Evolutionary conservation across 2,797 vertebrate genomes (phyloP), one percentile per base, ranked within the genome.

Genomic region (Pantherophis alleghaniensis): DNA sequence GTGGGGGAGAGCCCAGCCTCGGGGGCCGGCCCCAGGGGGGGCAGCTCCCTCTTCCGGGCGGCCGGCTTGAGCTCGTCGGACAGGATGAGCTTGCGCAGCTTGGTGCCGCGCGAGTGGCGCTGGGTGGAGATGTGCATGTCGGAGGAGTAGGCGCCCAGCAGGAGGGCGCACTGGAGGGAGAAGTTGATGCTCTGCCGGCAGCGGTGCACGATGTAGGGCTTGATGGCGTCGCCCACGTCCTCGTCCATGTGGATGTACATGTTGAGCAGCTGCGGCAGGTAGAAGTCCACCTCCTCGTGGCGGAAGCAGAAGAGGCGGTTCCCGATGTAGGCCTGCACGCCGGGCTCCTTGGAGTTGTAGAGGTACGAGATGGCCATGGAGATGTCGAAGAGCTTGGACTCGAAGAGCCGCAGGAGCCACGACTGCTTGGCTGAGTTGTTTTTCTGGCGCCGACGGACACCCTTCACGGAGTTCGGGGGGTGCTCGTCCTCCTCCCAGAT

Each of bases 191-290:
- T 99, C 97, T 99, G 99, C 22, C 99, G 98, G 97, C 99, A 99
- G 42, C 99, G 99, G 96, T 99, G 98, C 6, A 99, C 99, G 88
- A 99, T 98, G 60, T 99, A 99, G 51, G 99, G 99, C 74, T 99
- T 99, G 98, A 99, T 99, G 95, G 99, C 99, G 0, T 99, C 99
- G 0, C 99, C 99, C 16, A 99, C 99, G 0, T 99, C 99, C 97
- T 99, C 99, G 9, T 99, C 99, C 99, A 99, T 99, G 98, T 99
- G 99, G 92, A 99, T 98, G 98, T 99, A 99, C 99, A 99, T 99
- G 96, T 99, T 99, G 88, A 99, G 99, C 88, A 99, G 97, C 98
- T 99, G 99, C 0, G 99, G 99, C 92, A 99, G 98, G 96, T 98
- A 99, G 96, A 99, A 99, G 96, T 99, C 99, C 96, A 99, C 99